Conservation (phyloP, 2,113 vertebrate genomes). For the Leuciscus idus region DNA sequence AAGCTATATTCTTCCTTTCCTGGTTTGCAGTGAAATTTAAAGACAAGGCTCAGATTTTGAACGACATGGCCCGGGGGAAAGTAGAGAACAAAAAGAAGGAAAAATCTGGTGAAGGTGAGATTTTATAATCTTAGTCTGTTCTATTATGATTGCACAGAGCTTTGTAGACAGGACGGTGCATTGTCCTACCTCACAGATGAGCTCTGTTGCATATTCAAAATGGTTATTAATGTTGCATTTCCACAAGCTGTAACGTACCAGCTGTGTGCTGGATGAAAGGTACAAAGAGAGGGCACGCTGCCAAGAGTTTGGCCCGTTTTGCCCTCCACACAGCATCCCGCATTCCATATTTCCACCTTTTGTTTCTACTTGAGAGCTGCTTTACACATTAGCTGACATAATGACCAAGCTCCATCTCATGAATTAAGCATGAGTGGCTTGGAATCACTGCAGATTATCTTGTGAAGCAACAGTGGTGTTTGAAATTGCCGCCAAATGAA, state of each 20-base stretch:
- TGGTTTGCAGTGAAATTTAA: constrained; percentile 84
- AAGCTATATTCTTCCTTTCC: constrained; percentile 63
- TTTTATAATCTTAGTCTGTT: constrained; percentile 40
- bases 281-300: constrained; percentile 31
- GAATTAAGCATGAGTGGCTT: constrained; percentile 46
- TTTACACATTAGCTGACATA: constrained; percentile 45
- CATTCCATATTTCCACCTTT: constrained; percentile 36
- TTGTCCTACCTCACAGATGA: constrained; percentile 37
- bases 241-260: constrained; percentile 30
- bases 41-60: constrained; percentile 83
- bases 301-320: constrained; percentile 41
- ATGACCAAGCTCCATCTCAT: constrained; percentile 37
- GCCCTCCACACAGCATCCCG: constrained; percentile 15
- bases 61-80: constrained; percentile 77
- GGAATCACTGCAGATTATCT: constrained; percentile 31
- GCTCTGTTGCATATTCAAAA: constrained; percentile 49
- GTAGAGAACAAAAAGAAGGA: constrained; percentile 71
- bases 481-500: constrained; percentile 38
- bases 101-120: constrained; percentile 80
- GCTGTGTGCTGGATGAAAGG: constrained; percentile 45
- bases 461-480: neutral
- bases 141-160: constrained; percentile 34
- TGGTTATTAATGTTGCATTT: constrained; percentile 42
- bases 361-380: constrained; percentile 46
- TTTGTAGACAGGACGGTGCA: constrained; percentile 44